These are phyloP conservation scores for Sus cebifrons DNA, from an alignment of 2,797 vertebrate genomes.

Conservation along the genomic window DNA sequence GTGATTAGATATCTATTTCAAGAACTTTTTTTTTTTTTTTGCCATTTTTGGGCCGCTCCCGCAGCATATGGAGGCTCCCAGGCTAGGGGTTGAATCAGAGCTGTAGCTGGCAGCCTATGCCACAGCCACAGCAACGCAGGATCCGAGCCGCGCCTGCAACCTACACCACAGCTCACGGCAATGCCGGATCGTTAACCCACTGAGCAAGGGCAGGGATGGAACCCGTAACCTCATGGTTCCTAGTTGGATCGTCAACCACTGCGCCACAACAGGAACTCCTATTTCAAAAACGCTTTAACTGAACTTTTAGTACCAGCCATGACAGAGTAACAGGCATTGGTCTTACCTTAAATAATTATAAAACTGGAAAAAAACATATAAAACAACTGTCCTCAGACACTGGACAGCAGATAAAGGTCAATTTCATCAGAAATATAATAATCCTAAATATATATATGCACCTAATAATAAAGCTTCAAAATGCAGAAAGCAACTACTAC, in stretches of 20 bases:
- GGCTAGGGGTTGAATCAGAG: too few relatives aligned
- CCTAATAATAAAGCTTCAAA: not conserved
- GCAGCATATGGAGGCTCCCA: too few relatives aligned
- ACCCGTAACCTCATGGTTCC: too few relatives aligned
- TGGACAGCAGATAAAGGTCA: not conserved
- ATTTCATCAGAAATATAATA: slow-evolving; percentile 17
- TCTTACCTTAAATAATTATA: not conserved
- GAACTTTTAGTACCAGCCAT: not conserved
- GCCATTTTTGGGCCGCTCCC: too few relatives aligned
- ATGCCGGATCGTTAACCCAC: too few relatives aligned
- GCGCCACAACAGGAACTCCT: too few relatives aligned
- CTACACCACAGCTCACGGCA: too few relatives aligned
- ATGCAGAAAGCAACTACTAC: not conserved
- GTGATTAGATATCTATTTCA: not conserved
- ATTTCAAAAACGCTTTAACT: not conserved
- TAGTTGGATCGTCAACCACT: too few relatives aligned
- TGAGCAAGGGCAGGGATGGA: too few relatives aligned
- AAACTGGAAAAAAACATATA: not conserved
- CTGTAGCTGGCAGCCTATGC: too few relatives aligned
- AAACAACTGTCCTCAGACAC: not conserved
- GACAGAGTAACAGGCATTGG: not conserved
- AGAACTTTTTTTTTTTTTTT: not conserved
- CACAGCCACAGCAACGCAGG: too few relatives aligned
- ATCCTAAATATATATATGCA: not conserved
- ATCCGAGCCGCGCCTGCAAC: too few relatives aligned